Evolutionary conservation across 2,797 vertebrate species (phyloP).

Genomic region (Cryptoblepharus egeriae): DNA sequence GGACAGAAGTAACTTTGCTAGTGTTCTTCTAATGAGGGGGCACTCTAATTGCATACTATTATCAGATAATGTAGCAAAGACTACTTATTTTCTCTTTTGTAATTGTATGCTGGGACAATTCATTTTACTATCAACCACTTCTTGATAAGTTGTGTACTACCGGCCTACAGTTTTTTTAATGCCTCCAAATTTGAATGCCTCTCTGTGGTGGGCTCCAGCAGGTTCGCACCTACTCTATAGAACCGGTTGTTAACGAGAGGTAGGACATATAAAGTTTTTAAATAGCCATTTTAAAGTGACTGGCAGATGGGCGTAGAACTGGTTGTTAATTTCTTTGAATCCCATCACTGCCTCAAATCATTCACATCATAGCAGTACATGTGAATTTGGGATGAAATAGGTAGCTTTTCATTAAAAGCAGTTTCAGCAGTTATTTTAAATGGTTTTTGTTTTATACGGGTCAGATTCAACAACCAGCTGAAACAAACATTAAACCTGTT

Average conservation of each 20-base stretch:
- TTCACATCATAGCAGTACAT: neutral
- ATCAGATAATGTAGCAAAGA: constrained; percentile 9
- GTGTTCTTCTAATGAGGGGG: neutral
- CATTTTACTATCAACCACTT: neutral
- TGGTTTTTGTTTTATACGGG: neutral
- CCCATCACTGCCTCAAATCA: too few species aligned
- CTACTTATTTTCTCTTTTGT: constrained; percentile 22
- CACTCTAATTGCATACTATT: constrained; percentile 24
- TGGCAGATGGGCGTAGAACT: too few species aligned
- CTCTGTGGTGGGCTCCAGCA: too few species aligned
- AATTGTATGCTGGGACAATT: constrained; percentile 19
- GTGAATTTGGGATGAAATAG: neutral
- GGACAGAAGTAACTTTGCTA: constrained; percentile 9
- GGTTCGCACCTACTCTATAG: too few species aligned
- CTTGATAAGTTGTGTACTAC: neutral
- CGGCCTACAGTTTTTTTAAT: constrained; percentile 31
- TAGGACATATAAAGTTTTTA: too few species aligned
- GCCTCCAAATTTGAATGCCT: neutral
- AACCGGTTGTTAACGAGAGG: too few species aligned
- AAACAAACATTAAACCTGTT: neutral
- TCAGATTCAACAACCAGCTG: neutral
- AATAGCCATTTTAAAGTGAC: too few species aligned
- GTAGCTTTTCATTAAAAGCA: constrained; percentile 15
- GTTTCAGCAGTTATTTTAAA: neutral
- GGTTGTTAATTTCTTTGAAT: too few species aligned